Percentiles rank a stretch among this genome's conserved stretches.
Evolutionary conservation across 2,888 invertebrate genomes (phyloP).

Genomic region (Meiosimyza decipiens): DNA sequence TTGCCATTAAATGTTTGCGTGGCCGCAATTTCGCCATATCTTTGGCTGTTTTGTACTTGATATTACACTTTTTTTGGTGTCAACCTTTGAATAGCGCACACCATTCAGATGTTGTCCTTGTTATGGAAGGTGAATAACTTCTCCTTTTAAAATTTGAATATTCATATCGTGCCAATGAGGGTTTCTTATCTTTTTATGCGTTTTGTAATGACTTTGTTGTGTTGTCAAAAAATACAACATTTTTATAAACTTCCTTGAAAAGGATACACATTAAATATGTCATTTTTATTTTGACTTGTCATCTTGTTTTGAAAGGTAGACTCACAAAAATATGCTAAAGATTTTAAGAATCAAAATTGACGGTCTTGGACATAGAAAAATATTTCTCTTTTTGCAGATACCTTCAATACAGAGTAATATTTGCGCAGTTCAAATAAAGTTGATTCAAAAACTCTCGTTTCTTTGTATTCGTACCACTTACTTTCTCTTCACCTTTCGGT

Average conservation of each 20-base stretch:
- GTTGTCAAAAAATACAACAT: background rate
- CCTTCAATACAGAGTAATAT: too few species aligned
- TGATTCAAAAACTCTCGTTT: too few species aligned
- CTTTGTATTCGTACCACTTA: too few species aligned
- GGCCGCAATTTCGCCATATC: slow-evolving; percentile 46
- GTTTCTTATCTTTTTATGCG: slow-evolving; percentile 36
- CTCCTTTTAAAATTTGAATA: slow-evolving; percentile 32
- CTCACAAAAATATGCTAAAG: background rate
- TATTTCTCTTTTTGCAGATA: too few species aligned
- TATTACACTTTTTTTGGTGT: slow-evolving; percentile 57
- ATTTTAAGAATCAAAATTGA: too few species aligned
- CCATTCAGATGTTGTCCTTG: background rate
- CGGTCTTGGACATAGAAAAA: too few species aligned
- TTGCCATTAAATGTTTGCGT: slow-evolving; percentile 43
- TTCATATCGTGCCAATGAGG: slow-evolving; percentile 32
- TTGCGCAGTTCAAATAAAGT: too few species aligned
- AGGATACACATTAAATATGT: too few species aligned
- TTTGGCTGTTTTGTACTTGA: slow-evolving; percentile 30
- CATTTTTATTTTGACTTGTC: too few species aligned
- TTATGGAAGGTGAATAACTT: slow-evolving; percentile 5
- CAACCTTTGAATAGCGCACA: slow-evolving; percentile 59
- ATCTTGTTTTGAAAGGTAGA: too few species aligned
- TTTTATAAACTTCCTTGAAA: background rate
- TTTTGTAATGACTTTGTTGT: background rate
- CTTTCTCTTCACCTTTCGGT: slow-evolving; percentile 36